phyloP scores from a whole-genome alignment of 2,888 invertebrate genomes.

The Paralinhomoeus sp. region DNA sequence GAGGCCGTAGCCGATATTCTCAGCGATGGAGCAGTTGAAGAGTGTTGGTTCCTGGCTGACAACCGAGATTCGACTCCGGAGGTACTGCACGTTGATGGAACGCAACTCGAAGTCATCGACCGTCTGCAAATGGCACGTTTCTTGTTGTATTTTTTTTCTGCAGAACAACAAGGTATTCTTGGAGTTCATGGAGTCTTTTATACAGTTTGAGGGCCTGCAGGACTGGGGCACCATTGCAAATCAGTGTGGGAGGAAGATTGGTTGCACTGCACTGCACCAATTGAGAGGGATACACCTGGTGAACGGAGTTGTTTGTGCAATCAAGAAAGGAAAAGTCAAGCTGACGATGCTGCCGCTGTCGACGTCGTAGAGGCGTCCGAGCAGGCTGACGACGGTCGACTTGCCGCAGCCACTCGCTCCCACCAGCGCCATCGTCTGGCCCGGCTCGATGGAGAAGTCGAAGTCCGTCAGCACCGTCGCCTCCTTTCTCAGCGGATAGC shows the following conservation, averaged over 20 bases:
- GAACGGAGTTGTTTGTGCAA: too few relatives aligned
- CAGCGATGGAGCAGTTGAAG: too few relatives aligned
- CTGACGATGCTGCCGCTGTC: constrained; percentile 41
- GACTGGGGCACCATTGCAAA: too few relatives aligned
- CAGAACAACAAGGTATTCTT: too few relatives aligned
- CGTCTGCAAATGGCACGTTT: constrained; percentile 1
- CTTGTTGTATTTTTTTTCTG: too few relatives aligned
- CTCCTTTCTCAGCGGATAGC: constrained; percentile 25
- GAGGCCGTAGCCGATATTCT: constrained; percentile 20
- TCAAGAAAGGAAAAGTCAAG: too few relatives aligned
- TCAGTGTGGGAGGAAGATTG: too few relatives aligned
- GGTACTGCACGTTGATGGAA: constrained; percentile 40
- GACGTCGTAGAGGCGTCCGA: constrained; percentile 63
- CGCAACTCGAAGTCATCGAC: constrained; percentile 35
- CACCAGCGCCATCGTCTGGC: constrained; percentile 27
- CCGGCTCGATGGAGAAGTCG: constrained; percentile 11
- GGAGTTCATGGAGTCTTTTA: too few relatives aligned
- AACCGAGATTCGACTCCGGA: constrained; percentile 56
- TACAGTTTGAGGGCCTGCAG: too few relatives aligned
- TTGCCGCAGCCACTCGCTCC: constrained; percentile 31
- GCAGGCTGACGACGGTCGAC: constrained; percentile 27
- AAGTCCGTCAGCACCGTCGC: constrained; percentile 13
- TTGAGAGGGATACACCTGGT: too few relatives aligned
- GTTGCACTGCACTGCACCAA: too few relatives aligned
- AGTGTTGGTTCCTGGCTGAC: too few relatives aligned